These are phyloP conservation scores for Lysandra coridon DNA, from an alignment of 2,888 invertebrate species.

Conservation along the genomic window DNA sequence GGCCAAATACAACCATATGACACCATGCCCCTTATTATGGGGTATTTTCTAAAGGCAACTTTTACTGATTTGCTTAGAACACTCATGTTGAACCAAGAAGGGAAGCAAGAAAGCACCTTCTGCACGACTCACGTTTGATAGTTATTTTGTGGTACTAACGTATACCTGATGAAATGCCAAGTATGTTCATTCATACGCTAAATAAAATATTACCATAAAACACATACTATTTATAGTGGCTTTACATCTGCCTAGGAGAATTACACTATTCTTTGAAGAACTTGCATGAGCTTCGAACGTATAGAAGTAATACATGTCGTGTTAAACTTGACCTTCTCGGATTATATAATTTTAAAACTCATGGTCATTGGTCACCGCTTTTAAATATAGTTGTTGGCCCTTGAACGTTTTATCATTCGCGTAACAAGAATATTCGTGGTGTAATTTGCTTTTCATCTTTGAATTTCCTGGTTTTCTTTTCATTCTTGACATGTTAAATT, in stretches of 20 bases:
- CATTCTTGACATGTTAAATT: background rate
- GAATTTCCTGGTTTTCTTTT: conserved; percentile 2
- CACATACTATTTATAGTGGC: background rate
- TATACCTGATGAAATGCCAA: conserved; percentile 16
- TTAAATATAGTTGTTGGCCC: conserved; percentile 16
- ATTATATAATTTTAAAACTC: conserved; percentile 18
- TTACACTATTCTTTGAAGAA: background rate
- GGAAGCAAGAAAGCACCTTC: background rate
- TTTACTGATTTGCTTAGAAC: conserved; percentile 57
- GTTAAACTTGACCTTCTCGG: conserved; percentile 13
- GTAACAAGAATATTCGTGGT: background rate
- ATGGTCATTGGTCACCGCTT: conserved; percentile 23
- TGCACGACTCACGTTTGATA: background rate
- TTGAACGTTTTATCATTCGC: background rate
- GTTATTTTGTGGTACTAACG: conserved; percentile 10
- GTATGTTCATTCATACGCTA: conserved; percentile 7
- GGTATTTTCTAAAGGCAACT: conserved; percentile 58
- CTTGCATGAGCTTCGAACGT: background rate
- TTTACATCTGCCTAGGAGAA: background rate
- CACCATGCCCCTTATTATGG: conserved; percentile 82
- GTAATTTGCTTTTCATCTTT: conserved; percentile 23
- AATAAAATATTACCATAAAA: background rate
- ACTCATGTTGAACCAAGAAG: conserved; percentile 49
- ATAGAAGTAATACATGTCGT: background rate
- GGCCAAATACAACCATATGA: conserved; percentile 88